Evolutionary conservation across 2,888 invertebrate genomes (phyloP), one percentile per base, ranked within the genome.

Genomic region (Chydorus sphaericus): DNA sequence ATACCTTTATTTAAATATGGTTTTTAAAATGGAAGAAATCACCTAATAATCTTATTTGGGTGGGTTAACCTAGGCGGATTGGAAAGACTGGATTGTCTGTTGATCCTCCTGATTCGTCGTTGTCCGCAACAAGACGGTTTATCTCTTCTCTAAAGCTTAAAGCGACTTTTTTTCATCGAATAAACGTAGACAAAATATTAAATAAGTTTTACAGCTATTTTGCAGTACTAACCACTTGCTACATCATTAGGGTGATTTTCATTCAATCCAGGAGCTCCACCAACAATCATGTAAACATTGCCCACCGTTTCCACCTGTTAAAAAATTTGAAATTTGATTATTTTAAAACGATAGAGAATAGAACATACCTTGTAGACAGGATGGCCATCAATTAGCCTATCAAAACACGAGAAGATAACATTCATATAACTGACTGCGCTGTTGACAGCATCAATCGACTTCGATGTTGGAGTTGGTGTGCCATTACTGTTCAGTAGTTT

Each of bases 221-320:
- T 20, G 39, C 39, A 39, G 20, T 39, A 20, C 20, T 16, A 26
- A 44, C 44, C 44, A 14, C 20, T 23, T 16, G 85, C 84, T 11
- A 87, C 81, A 60, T 84, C 79, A 58, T 78, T 76, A 0, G 88
- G 85, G 68, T 92, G 90, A 55, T 69, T 64, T 16, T 77, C 70
- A 2, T 79, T 78, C 44, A 78, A 72, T 66, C 89, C 87, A 0
- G 91, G 91, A 2, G 85, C 85, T 0, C 92, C 92, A 48, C 89
- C 86, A 5, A 89, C 91, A 33, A 87, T 81, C 91, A 92, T 91
- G 69, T 92, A 92, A 51, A 82, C 80, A 68, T 82, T 84, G n/a
- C 91, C 92, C 1, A 92, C 87, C 0, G 92, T 92, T 73, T 92
- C 92, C 58, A 92, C 91, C 88, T 87, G 44, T 7, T 14, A 23